A percentile compares a stretch with the other conserved stretches of the same genome.
Conservation (phyloP, 2,113 vertebrate species). For the Murina feae region DNA sequence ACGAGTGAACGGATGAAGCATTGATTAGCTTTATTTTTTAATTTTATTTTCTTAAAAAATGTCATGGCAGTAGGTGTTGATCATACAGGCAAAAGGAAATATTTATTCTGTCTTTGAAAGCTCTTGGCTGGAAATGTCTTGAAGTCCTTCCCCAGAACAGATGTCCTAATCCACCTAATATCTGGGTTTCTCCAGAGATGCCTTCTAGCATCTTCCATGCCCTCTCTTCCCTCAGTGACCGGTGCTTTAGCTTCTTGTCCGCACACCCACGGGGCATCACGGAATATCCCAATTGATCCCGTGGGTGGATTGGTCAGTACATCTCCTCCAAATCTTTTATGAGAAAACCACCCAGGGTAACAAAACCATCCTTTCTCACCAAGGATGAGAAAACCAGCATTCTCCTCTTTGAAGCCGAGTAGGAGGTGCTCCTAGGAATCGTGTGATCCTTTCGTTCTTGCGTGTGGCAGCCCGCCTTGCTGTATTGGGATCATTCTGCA, state of each 20-base stretch:
- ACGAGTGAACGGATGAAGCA: not conserved
- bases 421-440: not conserved
- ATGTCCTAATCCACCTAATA: not conserved
- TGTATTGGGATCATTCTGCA: not conserved
- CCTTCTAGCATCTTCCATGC: not conserved
- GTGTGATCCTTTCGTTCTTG: not conserved
- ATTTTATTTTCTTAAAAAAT: not conserved
- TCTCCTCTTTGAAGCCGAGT: not conserved
- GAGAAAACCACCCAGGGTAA: not conserved
- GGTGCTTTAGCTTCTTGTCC: not conserved
- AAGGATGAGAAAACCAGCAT: too few relatives aligned
- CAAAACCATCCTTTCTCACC: too few relatives aligned
- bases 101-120: constrained; percentile 13
- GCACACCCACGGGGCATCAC: not conserved
- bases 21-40: not conserved
- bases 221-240: not conserved
- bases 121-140: not conserved
- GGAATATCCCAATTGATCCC: not conserved
- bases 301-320: not conserved
- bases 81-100: not conserved
- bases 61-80: not conserved
- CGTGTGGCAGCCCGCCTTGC: not conserved
- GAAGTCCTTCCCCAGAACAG: not conserved
- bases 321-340: not conserved
- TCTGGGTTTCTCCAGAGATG: not conserved